Conservation (phyloP, 2,797 vertebrate genomes). For the Halcyon leucocephala region DNA sequence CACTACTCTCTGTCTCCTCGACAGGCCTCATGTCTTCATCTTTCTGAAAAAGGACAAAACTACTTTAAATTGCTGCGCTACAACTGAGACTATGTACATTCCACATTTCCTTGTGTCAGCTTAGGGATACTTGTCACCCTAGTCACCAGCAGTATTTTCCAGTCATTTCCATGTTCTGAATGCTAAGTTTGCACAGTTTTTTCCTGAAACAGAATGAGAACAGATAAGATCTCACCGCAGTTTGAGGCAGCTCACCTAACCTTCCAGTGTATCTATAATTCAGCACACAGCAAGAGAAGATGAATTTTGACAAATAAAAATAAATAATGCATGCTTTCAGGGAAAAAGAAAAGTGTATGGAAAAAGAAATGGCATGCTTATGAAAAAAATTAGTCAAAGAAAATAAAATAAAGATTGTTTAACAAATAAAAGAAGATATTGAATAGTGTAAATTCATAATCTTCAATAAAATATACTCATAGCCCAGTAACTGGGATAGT, state of each 20-base stretch:
- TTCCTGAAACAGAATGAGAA: not conserved
- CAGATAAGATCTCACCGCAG: not conserved
- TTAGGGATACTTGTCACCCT: not conserved
- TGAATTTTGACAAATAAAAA: slow-evolving; percentile 35
- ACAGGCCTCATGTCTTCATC: not conserved
- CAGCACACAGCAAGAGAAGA: not conserved
- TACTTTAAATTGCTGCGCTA: not conserved
- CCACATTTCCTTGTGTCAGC: not conserved
- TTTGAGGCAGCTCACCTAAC: not conserved
- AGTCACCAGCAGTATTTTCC: not conserved
- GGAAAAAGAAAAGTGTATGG: not conserved
- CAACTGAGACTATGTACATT: not conserved
- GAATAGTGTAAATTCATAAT: not conserved
- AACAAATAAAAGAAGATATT: not conserved
- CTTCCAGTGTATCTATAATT: slow-evolving; percentile 30
- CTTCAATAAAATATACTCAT: not conserved
- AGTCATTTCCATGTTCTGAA: not conserved
- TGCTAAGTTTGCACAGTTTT: not conserved
- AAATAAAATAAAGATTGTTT: not conserved
- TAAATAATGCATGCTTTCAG: slow-evolving; percentile 31
- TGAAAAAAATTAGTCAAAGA: not conserved
- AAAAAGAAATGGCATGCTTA: not conserved
- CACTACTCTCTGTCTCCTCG: not conserved
- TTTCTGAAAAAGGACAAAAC: not conserved
- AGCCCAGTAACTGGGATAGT: not conserved